phyloP scores from a whole-genome alignment of 37 sponge, comb jelly and placozoan genomes.

The Ephydatia muelleri region DNA sequence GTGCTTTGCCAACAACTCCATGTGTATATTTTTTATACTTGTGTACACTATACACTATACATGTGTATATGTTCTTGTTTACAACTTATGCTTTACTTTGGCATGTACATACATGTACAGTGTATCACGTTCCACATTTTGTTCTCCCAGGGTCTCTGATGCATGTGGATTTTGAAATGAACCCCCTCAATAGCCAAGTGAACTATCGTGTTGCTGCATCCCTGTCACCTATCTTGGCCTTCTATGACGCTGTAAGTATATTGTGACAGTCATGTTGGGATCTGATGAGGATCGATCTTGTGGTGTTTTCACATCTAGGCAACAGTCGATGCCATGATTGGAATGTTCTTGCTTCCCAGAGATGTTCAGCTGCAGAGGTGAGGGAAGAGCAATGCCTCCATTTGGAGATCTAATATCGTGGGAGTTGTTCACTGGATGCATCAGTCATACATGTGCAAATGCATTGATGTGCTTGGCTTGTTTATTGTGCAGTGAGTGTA shows the following conservation, averaged over 20 bases:
- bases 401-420: no score
- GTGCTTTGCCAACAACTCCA: not conserved
- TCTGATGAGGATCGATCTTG: conserved; percentile 17
- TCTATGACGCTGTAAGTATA: conserved; percentile 71
- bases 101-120: not conserved
- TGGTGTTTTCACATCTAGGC: conserved; percentile 21
- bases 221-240: conserved; percentile 53
- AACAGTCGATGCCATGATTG: conserved; percentile 72
- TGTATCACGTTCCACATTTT: no score
- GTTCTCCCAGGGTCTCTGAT: conserved; percentile 18
- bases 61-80: not conserved
- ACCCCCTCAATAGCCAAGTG: conserved; percentile 57
- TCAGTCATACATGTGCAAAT: no score
- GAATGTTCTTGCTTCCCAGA: conserved; percentile 63
- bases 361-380: conserved; percentile 67
- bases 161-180: conserved; percentile 57
- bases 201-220: conserved; percentile 41
- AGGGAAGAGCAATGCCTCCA: not conserved
- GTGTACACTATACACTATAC: not conserved
- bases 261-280: not conserved
- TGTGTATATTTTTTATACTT: no score
- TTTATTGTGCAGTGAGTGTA: no score
- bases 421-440: no score
- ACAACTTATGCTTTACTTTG: not conserved
- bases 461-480: no score